These are phyloP conservation scores for Nycteola revayana DNA, from an alignment of 2,888 invertebrate genomes.

Conservation along the genomic window DNA sequence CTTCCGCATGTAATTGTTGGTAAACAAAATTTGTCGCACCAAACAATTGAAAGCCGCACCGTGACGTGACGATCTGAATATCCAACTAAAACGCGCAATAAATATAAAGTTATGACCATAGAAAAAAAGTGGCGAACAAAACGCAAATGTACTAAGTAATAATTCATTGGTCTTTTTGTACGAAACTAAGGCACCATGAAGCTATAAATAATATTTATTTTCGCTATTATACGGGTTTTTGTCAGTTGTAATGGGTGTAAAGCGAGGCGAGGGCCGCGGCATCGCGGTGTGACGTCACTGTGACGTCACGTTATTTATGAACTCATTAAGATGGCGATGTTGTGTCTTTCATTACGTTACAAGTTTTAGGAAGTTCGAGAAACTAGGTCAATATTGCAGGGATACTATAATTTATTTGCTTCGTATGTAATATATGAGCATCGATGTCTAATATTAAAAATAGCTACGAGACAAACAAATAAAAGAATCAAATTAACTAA, in stretches of 20 bases:
- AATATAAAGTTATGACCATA: constrained; percentile 77
- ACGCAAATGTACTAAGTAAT: constrained; percentile 75
- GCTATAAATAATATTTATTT: constrained; percentile 82
- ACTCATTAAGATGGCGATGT: not conserved
- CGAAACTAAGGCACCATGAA: constrained; percentile 80
- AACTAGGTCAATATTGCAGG: too few species aligned
- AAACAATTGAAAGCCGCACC: constrained; percentile 58
- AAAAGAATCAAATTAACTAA: too few species aligned
- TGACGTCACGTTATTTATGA: constrained; percentile 2
- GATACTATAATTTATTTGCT: too few species aligned
- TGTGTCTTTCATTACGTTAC: not conserved
- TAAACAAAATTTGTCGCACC: constrained; percentile 33
- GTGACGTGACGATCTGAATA: constrained; percentile 74
- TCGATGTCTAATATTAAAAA: too few species aligned
- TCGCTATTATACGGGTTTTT: constrained; percentile 81
- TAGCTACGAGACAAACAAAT: too few species aligned
- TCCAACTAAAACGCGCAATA: constrained; percentile 77
- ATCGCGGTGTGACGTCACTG: constrained; percentile 18
- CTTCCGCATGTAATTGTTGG: too few species aligned
- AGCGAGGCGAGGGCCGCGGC: constrained; percentile 29
- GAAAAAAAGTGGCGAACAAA: constrained; percentile 69
- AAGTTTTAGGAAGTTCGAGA: not conserved
- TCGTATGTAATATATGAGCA: too few species aligned
- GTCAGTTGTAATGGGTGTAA: constrained; percentile 77
- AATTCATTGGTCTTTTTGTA: constrained; percentile 80